Conservation (phyloP, 2,113 vertebrate species). For the Thomomys bottae region DNA sequence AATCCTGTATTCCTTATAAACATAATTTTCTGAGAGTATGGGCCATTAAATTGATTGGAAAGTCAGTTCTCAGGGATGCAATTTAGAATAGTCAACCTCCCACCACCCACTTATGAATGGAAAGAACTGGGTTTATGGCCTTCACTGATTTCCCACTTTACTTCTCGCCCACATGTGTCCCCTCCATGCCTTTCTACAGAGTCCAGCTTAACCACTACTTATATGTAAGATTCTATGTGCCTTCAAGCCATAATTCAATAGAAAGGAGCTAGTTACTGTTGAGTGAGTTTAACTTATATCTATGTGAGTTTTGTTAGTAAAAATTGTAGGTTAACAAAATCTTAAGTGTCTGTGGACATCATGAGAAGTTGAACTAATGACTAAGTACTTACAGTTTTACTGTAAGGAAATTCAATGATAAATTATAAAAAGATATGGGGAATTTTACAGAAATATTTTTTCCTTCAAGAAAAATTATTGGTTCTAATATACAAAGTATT, state of each 20-base stretch:
- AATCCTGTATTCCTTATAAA: neutral
- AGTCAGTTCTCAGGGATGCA: neutral
- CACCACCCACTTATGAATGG: neutral
- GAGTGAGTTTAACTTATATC: neutral
- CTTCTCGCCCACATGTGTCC: neutral
- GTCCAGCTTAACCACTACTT: neutral
- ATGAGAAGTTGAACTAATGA: slow-evolving; percentile 22
- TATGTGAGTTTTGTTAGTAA: neutral
- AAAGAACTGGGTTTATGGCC: neutral
- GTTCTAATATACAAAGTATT: slow-evolving; percentile 11
- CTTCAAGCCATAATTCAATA: slow-evolving; percentile 3
- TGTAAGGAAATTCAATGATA: neutral
- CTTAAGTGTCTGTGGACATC: neutral
- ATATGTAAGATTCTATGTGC: neutral
- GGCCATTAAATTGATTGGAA: neutral
- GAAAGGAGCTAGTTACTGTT: neutral
- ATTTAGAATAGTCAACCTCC: neutral
- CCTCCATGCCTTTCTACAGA: neutral
- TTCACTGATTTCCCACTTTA: neutral
- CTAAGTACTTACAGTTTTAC: neutral
- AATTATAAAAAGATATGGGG: neutral
- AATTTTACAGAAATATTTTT: neutral
- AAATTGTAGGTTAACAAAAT: neutral
- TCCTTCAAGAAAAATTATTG: neutral
- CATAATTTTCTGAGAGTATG: neutral